Base-by-base conservation (phyloP, 2,888 invertebrate species). In the Thera obeliscata region DNA sequence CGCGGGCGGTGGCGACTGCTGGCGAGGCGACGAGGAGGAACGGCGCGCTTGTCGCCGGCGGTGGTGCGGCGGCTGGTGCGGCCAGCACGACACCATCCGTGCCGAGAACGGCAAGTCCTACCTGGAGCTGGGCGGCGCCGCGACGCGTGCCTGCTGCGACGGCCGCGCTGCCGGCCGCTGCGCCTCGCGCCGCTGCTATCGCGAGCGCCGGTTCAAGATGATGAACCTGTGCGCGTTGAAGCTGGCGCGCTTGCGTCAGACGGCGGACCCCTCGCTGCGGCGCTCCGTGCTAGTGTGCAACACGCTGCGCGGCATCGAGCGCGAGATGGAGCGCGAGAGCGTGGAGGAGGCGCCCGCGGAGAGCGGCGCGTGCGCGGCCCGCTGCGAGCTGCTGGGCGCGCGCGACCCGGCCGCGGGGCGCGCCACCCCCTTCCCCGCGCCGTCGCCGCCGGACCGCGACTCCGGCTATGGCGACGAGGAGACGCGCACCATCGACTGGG, bases 221-320 rank as follows among this genome's bases (percentile, higher is more conserved):
- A 96, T 98, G 87, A 98, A 98, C 88, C 95, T 98, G 75, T 98
- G 98, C 76, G 98, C 98, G 96, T 96, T 97, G 88, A 98, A 98
- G 91, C 94, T 98, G 76, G 97, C 97, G 83, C 95, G 97, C 79
- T 96, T 97, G 82, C 95, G 98, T 64, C 98, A 98, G 88, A 97
- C 97, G 76, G 97, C 97, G 65, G 98, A 98, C 87, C 98, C 98
- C 55, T 97, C 97, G 71, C 94, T 98, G 69, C 95, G 97, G 79
- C 96, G 98, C 72, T 98, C 98, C 58, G 98, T 98, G 84, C 95
- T 98, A 72, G 98, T 98, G 81, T 98, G 98, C 94, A 98, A 98
- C 90, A 98, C 98, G 66, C 88, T 98, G 74, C 96, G 98, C 85
- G 95, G 96, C 86, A 96, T 98, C 83, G 98, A 98, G 90, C 95